Base-by-base conservation (phyloP, 2,797 vertebrate genomes). In the Oophaga sylvatica region DNA sequence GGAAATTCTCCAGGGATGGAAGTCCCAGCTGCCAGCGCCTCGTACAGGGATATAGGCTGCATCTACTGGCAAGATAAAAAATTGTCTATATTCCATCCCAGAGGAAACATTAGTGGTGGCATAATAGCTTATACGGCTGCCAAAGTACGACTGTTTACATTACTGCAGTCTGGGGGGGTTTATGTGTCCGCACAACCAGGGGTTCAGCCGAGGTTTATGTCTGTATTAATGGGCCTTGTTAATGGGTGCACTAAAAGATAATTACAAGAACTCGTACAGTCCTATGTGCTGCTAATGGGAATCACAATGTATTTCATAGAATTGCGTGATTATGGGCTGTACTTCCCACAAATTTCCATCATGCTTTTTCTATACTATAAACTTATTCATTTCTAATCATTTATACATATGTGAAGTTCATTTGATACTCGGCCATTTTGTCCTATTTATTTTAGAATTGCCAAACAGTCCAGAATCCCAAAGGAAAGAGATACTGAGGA, bases 31-130 rank as follows among this genome's bases (percentile, higher is more conserved):
- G 65, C 81, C 67, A 71, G 60, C 45, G 45, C 62, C 16, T 22
- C 26, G 5, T 53, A 48, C 15, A 17, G 56, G 15, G 35, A 57
- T 82, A 26, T 35, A 70, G 80, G 80, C 41, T 10, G 81, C 16
- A 71, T 83, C 53, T 35, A 68, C 70, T 83, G 67, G 63, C 45
- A 83, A 57, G 81, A 68, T 83, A 83, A 83, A 65, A 83, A 31
- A 83, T 56, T 57, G 6, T 48, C 65, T 71, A 83, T 83, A 71
- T 31, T 22, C 11, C 53, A 1, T 83, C 81, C 81, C 81, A 83
- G 48, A 71, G 81, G 81, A 71, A 35, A 71, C 81, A 83, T 83
- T 83, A 83, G 22, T 1, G 62, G 26, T 57, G 45, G 67, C 53
- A 68, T 59, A 71, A 71, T 31, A 56, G 65, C 81, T 68, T 45